Evolutionary conservation across 2,888 invertebrate species (phyloP).

Genomic region (Erebia palarica): DNA sequence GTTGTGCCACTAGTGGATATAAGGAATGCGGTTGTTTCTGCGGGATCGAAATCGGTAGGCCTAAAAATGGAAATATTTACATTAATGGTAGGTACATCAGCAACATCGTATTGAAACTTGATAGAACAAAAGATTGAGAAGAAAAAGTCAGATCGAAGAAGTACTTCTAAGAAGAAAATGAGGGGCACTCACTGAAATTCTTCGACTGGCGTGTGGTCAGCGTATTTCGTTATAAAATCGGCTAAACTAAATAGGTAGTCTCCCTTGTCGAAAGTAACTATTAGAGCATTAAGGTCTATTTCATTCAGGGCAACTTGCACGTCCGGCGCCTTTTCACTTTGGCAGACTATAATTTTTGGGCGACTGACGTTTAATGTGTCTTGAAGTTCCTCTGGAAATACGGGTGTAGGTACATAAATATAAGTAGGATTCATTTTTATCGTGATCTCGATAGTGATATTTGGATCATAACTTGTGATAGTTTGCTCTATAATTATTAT

Average conservation of each 20-base stretch:
- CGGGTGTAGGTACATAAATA: too few relatives aligned
- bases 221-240: conserved; percentile 50
- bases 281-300: conserved; percentile 46
- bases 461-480: too few relatives aligned
- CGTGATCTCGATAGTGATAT: too few relatives aligned
- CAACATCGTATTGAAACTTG: neutral
- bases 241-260: conserved; percentile 51
- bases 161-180: neutral
- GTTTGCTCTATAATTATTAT: too few relatives aligned
- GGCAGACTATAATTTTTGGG: conserved; percentile 59
- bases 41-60: conserved; percentile 59
- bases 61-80: conserved; percentile 46
- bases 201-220: conserved; percentile 42
- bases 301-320: conserved; percentile 54
- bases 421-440: neutral
- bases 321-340: conserved; percentile 51
- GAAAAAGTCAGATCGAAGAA: neutral
- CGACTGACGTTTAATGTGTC: conserved; percentile 46
- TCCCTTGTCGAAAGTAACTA: conserved; percentile 55
- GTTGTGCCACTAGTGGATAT: conserved; percentile 69
- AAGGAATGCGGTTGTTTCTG: conserved; percentile 53
- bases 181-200: conserved; percentile 50
- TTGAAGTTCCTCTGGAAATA: conserved; percentile 53
- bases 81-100: neutral
- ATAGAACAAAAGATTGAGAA: neutral